phyloP scores from a whole-genome alignment of 2,113 vertebrate species.

The Antidorcas marsupialis region DNA sequence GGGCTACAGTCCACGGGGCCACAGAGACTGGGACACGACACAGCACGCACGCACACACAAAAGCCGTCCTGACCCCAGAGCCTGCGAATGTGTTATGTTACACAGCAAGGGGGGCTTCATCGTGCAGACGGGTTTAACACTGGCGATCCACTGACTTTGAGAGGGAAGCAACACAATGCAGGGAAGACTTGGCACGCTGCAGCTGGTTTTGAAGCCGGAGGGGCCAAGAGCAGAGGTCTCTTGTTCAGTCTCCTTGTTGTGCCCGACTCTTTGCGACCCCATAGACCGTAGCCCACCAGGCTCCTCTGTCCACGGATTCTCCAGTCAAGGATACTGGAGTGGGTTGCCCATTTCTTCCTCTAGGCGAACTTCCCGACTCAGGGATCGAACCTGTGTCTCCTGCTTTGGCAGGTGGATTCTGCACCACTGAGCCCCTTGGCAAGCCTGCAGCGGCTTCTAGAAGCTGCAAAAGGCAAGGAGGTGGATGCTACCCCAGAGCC shows the following conservation, averaged over 20 bases:
- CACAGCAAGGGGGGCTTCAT: no score
- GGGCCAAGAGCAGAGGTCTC: not conserved
- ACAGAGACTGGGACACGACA: not conserved
- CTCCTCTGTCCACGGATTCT: not conserved
- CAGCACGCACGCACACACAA: rapidly evolving
- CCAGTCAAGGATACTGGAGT: not conserved
- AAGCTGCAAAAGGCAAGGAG: not conserved
- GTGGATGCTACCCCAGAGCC: not conserved
- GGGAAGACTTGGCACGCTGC: rapidly evolving
- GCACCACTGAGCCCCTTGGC: not conserved
- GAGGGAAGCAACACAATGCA: not conserved
- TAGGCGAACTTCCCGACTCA: rapidly evolving
- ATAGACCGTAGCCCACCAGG: not conserved
- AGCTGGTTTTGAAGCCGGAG: not conserved
- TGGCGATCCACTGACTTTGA: not conserved
- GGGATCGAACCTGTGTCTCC: not conserved
- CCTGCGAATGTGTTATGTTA: rapidly evolving
- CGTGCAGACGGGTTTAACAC: not conserved
- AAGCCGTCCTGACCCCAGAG: not conserved
- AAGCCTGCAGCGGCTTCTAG: rapidly evolving
- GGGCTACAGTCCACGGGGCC: not conserved
- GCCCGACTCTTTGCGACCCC: not conserved
- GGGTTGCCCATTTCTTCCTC: not conserved
- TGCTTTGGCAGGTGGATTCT: not conserved
- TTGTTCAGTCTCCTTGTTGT: not conserved